Evolutionary conservation across 1,140 invertebrate species (phyloP), one percentile per base, ranked within the genome.

Genomic region (Branchinecta lindahli): DNA sequence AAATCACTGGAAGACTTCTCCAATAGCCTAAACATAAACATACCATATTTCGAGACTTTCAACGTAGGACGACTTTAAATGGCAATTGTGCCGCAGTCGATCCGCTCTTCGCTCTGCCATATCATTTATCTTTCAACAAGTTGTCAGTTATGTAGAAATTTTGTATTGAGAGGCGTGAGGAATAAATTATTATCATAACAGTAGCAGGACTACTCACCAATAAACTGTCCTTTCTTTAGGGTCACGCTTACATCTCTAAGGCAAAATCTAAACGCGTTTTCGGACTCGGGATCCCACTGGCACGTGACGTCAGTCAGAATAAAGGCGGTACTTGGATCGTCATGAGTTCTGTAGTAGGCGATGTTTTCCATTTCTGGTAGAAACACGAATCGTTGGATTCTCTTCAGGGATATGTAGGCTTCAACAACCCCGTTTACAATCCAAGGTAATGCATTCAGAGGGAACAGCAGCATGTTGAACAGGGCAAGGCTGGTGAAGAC

Each of bases 391-490:
- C 84, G 84, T 75, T 92, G 86, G 70, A 96, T 85, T 75, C 92
- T 82, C 77, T 88, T 89, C 6, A 94, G 76, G 0, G 91, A 94
- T 0, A 94, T 88, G 88, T 88, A 94, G 0, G 94, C 90, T 81
- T 98, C 94, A 18, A 95, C 89, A 2, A 98, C 79, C 0, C 95
- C 96, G 82, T 97, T 98, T 1, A 99, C 79, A 6, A 98, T 95
- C 96, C 96, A 99, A 3, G 96, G 96, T 79, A 98, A 96, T 0
- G 93, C 90, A 82, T 99, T 99, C 65, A 99, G 80, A 3, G 96
- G 96, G 61, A 85, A 85, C 72, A 98, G 97, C 44, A 99, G 81
- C 90, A 99, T 96, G 76, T 96, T 93, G 46, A 99, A 86, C 67
- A 99, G 79, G 0, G 96, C 92, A 71, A 99, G 86, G 74, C 88